Conservation (phyloP, 1,140 invertebrate species). For the Lasaia peninsularis region DNA sequence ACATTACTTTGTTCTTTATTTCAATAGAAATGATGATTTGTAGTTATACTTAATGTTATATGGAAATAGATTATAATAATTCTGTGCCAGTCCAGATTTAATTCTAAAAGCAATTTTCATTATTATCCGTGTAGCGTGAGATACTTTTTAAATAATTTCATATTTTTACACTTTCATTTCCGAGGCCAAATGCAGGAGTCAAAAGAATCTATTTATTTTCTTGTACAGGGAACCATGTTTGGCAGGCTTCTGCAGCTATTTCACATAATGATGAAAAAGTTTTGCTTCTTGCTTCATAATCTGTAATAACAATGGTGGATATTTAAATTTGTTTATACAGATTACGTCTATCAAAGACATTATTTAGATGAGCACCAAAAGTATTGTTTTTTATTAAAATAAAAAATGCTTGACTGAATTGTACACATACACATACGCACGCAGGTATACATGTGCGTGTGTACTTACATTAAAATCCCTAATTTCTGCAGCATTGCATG, state of each 20-base stretch:
- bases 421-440: no score
- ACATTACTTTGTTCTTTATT: background rate
- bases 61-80: background rate
- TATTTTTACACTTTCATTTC: slow-evolving; percentile 6
- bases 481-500: no score
- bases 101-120: background rate
- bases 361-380: no score
- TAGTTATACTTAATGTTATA: background rate
- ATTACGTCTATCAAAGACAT: background rate
- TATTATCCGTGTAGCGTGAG: background rate
- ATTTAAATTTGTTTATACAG: background rate
- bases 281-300: slow-evolving; percentile 83
- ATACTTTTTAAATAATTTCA: background rate
- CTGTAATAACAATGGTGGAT: slow-evolving; percentile 65
- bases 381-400: no score
- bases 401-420: no score
- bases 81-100: background rate
- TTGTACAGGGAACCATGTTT: slow-evolving; percentile 83
- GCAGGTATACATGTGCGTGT: no score
- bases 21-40: background rate
- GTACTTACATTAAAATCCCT: no score
- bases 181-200: background rate
- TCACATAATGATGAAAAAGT: slow-evolving; percentile 87
- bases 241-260: slow-evolving; percentile 87
- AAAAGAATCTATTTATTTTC: slow-evolving; percentile 62